phyloP scores from a whole-genome alignment of 2,888 invertebrate species.

The Meta bourneti region DNA sequence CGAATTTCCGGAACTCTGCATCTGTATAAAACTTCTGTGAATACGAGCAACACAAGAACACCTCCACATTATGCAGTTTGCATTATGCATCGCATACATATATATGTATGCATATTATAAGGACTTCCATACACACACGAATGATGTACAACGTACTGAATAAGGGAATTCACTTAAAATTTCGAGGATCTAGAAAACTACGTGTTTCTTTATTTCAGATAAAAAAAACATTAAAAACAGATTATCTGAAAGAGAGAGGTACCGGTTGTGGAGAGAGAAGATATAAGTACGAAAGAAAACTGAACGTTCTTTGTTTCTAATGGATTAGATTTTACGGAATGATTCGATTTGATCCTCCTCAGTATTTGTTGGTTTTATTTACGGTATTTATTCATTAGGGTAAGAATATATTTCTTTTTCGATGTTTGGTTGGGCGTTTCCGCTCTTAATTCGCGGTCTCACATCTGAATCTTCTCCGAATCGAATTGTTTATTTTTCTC shows the following conservation, averaged over 20 bases:
- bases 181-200: conserved; percentile 35
- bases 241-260: conserved; percentile 41
- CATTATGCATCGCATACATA: conserved; percentile 72
- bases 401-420: conserved; percentile 28
- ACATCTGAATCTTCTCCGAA: conserved; percentile 23
- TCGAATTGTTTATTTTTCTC: conserved; percentile 1
- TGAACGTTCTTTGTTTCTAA: conserved; percentile 42
- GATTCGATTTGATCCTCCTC: conserved; percentile 48
- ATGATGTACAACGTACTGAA: conserved; percentile 43
- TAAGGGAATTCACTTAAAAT: conserved; percentile 70
- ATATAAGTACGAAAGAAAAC: conserved; percentile 7
- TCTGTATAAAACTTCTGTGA: conserved; percentile 53
- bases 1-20: conserved; percentile 36
- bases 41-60: conserved; percentile 46
- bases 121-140: conserved; percentile 11
- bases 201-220: conserved; percentile 60
- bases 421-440: background rate
- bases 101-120: conserved; percentile 52
- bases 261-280: background rate
- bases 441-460: conserved; percentile 29
- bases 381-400: conserved; percentile 43
- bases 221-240: conserved; percentile 71
- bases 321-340: conserved; percentile 63
- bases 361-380: conserved; percentile 38
- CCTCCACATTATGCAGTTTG: conserved; percentile 66